Evolutionary conservation across 1,140 invertebrate genomes (phyloP).

Genomic region (Cydia pomonella): DNA sequence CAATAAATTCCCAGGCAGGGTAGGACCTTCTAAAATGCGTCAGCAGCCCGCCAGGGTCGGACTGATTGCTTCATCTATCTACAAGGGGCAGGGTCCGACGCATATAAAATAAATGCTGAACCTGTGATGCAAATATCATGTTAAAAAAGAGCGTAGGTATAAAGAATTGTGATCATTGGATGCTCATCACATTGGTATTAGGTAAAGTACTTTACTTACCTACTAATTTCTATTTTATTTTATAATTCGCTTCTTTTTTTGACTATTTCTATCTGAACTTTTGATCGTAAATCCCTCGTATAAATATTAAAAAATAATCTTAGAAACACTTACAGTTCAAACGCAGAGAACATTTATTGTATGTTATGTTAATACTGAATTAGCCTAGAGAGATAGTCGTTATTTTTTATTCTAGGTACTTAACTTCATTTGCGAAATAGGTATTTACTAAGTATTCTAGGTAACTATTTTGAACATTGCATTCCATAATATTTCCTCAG

Average conservation of each 20-base stretch:
- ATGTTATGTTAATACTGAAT: too few species aligned
- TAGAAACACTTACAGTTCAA: too few species aligned
- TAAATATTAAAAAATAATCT: too few species aligned
- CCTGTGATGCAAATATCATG: slow-evolving; percentile 35
- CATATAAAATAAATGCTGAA: slow-evolving; percentile 70
- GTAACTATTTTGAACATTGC: too few species aligned
- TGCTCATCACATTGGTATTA: not conserved
- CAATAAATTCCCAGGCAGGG: slow-evolving; percentile 68
- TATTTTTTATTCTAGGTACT: too few species aligned
- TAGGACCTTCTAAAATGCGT: slow-evolving; percentile 59
- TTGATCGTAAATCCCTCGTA: too few species aligned
- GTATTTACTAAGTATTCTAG: too few species aligned
- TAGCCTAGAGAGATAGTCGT: too few species aligned
- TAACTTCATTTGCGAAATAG: too few species aligned
- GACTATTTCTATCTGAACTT: too few species aligned
- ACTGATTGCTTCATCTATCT: slow-evolving; percentile 75
- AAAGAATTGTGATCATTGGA: not conserved
- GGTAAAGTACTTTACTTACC: not conserved
- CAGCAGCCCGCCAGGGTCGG: slow-evolving; percentile 63
- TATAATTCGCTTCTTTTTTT: not conserved
- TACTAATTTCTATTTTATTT: not conserved
- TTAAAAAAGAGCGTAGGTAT: not conserved
- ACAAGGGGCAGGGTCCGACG: slow-evolving; percentile 47
- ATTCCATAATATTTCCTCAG: too few species aligned
- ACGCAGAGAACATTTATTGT: too few species aligned